Evolutionary conservation across 2,797 vertebrate genomes (phyloP).

Genomic region (Neomorphus geoffroyi): DNA sequence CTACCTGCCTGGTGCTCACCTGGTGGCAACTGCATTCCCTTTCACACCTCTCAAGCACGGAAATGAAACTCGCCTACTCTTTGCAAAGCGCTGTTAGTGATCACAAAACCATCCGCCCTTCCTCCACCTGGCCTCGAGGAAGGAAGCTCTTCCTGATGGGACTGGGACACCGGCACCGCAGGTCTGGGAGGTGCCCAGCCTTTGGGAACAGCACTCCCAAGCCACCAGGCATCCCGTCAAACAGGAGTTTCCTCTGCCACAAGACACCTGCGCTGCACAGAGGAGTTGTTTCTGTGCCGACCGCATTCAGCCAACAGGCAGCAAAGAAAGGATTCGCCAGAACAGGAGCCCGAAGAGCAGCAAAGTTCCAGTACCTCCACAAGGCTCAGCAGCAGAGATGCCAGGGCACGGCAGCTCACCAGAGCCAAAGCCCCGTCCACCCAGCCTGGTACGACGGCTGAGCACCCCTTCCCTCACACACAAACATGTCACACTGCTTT

Average conservation of each 20-base stretch:
- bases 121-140: neutral
- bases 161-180: neutral
- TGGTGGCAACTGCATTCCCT: neutral
- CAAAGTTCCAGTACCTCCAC: fast-evolving
- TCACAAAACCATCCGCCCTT: neutral
- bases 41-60: neutral
- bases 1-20: neutral
- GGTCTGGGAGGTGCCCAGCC: slow-evolving; percentile 5
- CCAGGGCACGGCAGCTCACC: neutral
- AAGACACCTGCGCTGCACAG: neutral
- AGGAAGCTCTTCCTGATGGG: neutral
- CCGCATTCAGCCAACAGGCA: neutral
- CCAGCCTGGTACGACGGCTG: neutral
- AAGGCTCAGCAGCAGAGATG: neutral
- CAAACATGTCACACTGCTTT: neutral
- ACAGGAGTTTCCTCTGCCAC: neutral
- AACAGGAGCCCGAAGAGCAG: neutral
- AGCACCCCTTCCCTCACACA: neutral
- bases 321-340: neutral
- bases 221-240: neutral
- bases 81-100: neutral
- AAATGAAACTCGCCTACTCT: neutral
- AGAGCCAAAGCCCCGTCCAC: fast-evolving
- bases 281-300: neutral
- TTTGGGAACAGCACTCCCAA: slow-evolving; percentile 12